These are phyloP conservation scores for Marasmarcha lunaedactyla DNA, from an alignment of 2,888 invertebrate species.

Conservation along the genomic window DNA sequence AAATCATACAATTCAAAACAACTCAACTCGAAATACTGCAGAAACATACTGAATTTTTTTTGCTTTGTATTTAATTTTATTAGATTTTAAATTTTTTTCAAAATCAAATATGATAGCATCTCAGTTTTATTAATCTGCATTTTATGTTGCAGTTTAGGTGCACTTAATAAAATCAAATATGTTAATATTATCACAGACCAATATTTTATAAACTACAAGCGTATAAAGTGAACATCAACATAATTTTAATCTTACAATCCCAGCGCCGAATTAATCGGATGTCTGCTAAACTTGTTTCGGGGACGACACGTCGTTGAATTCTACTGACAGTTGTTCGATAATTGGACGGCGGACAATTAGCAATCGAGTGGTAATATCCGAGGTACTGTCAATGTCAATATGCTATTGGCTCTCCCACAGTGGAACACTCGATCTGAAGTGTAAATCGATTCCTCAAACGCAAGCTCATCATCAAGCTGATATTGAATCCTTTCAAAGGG, in stretches of 20 bases:
- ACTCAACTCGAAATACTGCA: too few species aligned
- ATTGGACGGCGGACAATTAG: conserved; percentile 66
- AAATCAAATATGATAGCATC: neutral
- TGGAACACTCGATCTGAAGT: conserved; percentile 43
- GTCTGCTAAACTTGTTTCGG: conserved; percentile 33
- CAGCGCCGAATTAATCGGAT: conserved; percentile 13
- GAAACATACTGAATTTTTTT: too few species aligned
- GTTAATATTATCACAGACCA: conserved; percentile 9
- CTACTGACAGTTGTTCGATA: conserved; percentile 61
- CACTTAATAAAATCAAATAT: neutral
- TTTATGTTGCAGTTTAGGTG: neutral
- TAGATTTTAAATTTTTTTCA: neutral
- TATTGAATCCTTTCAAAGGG: conserved; percentile 1
- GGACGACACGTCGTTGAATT: conserved; percentile 24
- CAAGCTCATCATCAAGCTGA: conserved; percentile 19
- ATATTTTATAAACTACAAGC: neutral
- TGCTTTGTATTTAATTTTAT: too few species aligned
- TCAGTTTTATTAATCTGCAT: neutral
- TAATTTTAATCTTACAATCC: neutral
- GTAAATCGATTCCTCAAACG: conserved; percentile 43
- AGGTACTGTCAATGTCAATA: conserved; percentile 55
- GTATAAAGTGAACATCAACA: too few species aligned
- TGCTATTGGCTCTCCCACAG: conserved; percentile 42
- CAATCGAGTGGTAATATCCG: conserved; percentile 63
- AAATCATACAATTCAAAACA: too few species aligned